A percentile compares a stretch with the other conserved stretches of the same genome.
Conservation (phyloP, 2,888 invertebrate genomes). For the Drosophila cognata region DNA sequence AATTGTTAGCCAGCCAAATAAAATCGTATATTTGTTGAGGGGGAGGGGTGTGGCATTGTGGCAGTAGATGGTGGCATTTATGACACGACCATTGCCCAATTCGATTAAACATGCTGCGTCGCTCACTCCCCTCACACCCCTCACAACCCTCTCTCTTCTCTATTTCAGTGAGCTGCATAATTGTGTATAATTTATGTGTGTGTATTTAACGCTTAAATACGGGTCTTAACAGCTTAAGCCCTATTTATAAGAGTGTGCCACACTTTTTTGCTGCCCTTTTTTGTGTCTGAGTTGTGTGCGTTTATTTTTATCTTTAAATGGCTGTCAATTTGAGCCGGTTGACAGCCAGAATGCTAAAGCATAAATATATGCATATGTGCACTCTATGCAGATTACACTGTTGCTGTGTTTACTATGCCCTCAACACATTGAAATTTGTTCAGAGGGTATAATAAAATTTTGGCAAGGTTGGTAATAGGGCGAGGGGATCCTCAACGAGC, state of each 20-base stretch:
- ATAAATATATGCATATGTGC: constrained; percentile 5
- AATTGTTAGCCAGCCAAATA: constrained; percentile 60
- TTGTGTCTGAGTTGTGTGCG: background rate
- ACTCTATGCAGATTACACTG: constrained; percentile 11
- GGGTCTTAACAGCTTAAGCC: background rate
- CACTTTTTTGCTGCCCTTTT: background rate
- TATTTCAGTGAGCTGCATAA: constrained; percentile 19
- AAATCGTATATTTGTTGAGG: constrained; percentile 24
- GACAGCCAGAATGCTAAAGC: constrained; percentile 9
- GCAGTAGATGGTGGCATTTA: constrained; percentile 33
- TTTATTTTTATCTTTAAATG: constrained; percentile 13
- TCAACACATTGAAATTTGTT: background rate
- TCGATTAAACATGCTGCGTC: constrained; percentile 29
- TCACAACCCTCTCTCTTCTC: background rate
- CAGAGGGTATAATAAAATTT: background rate
- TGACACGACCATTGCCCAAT: constrained; percentile 47
- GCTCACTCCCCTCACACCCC: background rate
- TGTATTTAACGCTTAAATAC: background rate
- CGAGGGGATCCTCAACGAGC: background rate
- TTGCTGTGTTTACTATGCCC: constrained; percentile 30
- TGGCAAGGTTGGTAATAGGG: background rate
- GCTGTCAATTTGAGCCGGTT: constrained; percentile 28
- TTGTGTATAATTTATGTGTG: constrained; percentile 32
- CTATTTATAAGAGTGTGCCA: constrained; percentile 1
- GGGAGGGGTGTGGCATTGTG: background rate